These are phyloP conservation scores for Actinostola sp. DNA, from an alignment of 92 coral and sea anemone genomes.

Conservation along the genomic window DNA sequence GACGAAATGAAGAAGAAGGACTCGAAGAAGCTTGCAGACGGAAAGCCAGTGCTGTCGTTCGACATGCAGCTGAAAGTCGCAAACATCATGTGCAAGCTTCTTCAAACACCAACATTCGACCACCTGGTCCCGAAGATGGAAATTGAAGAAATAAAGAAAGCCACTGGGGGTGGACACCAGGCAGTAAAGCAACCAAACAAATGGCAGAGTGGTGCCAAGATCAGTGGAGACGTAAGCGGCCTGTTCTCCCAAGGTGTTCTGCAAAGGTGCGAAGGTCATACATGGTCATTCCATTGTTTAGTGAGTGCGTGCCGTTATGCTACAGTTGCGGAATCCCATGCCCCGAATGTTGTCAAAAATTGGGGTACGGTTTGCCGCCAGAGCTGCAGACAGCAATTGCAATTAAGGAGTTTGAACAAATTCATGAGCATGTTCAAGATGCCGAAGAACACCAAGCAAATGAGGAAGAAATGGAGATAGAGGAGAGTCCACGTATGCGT, in stretches of 20 bases:
- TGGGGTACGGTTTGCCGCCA: conserved; percentile 17
- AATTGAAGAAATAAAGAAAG: conserved; percentile 1
- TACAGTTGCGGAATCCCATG: conserved; percentile 22
- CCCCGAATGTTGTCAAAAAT: conserved; percentile 15
- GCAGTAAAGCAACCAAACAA: conserved; percentile 11
- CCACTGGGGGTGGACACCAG: conserved; percentile 12
- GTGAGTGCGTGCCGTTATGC: conserved; percentile 13
- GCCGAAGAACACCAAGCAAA: too few relatives aligned
- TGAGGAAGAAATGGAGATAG: too few relatives aligned
- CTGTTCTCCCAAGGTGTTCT: not conserved
- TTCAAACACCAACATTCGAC: conserved; percentile 7
- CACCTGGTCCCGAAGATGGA: conserved; percentile 1
- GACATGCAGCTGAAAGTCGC: conserved; percentile 20
- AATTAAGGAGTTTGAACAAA: too few relatives aligned
- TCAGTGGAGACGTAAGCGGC: conserved; percentile 33
- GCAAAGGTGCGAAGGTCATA: not conserved
- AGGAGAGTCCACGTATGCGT: too few relatives aligned
- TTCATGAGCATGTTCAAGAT: too few relatives aligned
- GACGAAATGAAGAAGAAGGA: not conserved
- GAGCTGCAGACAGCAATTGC: too few relatives aligned
- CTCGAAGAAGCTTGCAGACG: not conserved
- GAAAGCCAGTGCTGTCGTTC: conserved; percentile 14
- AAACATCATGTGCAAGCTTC: conserved; percentile 19
- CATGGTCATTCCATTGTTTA: conserved; percentile 14
- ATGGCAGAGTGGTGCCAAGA: conserved; percentile 34